Percentiles rank a stretch among this genome's conserved stretches.
phyloP scores from a whole-genome alignment of 2,888 invertebrate species.

The Agriopis aurantiaria region DNA sequence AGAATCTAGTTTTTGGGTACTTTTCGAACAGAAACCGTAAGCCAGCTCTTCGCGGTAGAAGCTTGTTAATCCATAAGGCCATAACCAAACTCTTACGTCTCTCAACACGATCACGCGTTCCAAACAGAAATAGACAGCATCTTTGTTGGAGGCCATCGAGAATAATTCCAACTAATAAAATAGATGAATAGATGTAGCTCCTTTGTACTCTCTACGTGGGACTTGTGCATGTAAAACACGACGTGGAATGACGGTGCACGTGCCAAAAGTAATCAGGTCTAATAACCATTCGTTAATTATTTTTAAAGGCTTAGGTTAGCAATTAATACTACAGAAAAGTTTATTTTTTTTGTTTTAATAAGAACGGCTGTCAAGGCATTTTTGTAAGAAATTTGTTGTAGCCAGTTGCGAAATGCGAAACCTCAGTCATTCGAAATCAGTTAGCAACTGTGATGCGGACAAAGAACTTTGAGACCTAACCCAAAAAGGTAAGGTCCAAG shows the following conservation, averaged over 20 bases:
- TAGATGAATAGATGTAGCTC: conserved; percentile 58
- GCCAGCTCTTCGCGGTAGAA: neutral
- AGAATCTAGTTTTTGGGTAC: no score
- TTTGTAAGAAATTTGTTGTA: no score
- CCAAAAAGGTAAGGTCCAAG: no score
- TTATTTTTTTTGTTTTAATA: no score
- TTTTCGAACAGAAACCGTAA: neutral
- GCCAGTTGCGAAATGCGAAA: no score
- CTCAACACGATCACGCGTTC: conserved; percentile 55
- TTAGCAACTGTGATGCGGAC: no score
- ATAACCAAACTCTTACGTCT: conserved; percentile 45
- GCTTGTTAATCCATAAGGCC: conserved; percentile 4
- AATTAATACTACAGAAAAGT: neutral
- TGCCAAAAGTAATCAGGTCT: conserved; percentile 17
- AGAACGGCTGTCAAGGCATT: no score
- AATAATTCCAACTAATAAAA: conserved; percentile 75
- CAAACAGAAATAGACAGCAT: conserved; percentile 74
- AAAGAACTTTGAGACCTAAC: no score
- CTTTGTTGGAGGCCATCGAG: conserved; percentile 78
- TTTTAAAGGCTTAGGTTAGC: neutral
- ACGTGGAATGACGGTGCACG: conserved; percentile 21
- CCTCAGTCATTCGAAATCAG: no score
- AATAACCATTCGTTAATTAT: neutral
- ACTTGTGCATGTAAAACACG: conserved; percentile 12
- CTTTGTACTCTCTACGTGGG: conserved; percentile 26